Evolutionary conservation across 2,113 vertebrate genomes (phyloP).

Genomic region (Corythoichthys intestinalis): DNA sequence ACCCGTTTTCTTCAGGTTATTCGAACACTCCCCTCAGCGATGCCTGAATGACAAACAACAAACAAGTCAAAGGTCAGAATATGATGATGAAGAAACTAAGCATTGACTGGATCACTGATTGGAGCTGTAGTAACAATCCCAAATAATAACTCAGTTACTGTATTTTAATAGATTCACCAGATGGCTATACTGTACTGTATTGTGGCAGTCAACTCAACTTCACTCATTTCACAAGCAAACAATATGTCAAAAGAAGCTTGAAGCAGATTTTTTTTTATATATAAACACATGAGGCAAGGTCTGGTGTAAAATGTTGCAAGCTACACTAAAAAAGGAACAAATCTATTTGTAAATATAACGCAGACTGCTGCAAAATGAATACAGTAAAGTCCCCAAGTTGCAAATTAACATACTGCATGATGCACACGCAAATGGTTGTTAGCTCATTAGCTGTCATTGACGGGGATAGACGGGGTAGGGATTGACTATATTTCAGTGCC

Average conservation of each 20-base stretch:
- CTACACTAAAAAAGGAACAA: neutral
- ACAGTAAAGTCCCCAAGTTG: neutral
- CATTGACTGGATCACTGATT: neutral
- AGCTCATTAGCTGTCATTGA: too few species aligned
- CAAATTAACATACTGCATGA: neutral
- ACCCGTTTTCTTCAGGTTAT: conserved; percentile 23
- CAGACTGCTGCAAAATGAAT: neutral
- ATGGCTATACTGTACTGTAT: neutral
- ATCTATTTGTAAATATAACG: neutral
- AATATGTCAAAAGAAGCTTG: neutral
- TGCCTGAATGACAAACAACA: conserved; percentile 35
- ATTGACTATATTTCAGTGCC: too few species aligned
- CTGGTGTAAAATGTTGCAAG: neutral
- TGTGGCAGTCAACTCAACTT: too few species aligned
- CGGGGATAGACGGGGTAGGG: too few species aligned
- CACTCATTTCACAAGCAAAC: neutral
- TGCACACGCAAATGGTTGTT: too few species aligned
- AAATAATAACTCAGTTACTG: neutral
- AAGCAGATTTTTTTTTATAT: too few species aligned
- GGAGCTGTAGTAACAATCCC: neutral
- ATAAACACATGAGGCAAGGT: neutral
- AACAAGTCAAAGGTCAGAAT: conserved; percentile 2
- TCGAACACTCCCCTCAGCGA: conserved; percentile 21
- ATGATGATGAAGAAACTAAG: conserved; percentile 8
- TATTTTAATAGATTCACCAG: neutral